Evolutionary conservation across 2,888 invertebrate species (phyloP).

Genomic region (Congeria kusceri): DNA sequence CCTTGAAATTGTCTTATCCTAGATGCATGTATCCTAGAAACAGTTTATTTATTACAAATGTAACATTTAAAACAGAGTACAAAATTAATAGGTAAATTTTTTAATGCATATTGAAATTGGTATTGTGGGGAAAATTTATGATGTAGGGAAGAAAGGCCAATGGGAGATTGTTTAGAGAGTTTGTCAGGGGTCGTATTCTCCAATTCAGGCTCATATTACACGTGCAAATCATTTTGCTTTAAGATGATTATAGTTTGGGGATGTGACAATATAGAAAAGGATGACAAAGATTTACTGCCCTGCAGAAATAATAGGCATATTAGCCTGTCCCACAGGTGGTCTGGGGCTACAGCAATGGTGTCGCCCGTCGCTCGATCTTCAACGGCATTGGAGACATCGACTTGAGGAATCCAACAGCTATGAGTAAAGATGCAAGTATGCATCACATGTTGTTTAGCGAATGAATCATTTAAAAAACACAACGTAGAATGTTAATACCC

Average conservation of each 20-base stretch:
- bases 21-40: too few relatives aligned
- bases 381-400: conserved; percentile 1
- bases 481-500: too few relatives aligned
- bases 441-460: conserved; percentile 1
- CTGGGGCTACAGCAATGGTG: not conserved
- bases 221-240: conserved; percentile 52
- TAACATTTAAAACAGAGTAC: too few relatives aligned
- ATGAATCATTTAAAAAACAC: conserved; percentile 36
- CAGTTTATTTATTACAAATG: too few relatives aligned
- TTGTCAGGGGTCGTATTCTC: conserved; percentile 54
- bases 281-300: conserved; percentile 64
- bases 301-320: conserved; percentile 48
- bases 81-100: too few relatives aligned
- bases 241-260: conserved; percentile 63
- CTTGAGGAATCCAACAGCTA: conserved; percentile 23
- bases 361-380: not conserved
- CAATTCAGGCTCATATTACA: conserved; percentile 47
- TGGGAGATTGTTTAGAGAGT: conserved; percentile 44
- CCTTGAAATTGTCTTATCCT: too few relatives aligned
- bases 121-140: conserved; percentile 56
- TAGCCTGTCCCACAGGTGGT: conserved; percentile 50
- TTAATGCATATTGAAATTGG: too few relatives aligned
- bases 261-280: conserved; percentile 56
- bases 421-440: conserved; percentile 52
- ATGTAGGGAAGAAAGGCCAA: conserved; percentile 44